These are phyloP conservation scores for Mercenaria mercenaria DNA, from an alignment of 1,140 invertebrate species.

Conservation along the genomic window DNA sequence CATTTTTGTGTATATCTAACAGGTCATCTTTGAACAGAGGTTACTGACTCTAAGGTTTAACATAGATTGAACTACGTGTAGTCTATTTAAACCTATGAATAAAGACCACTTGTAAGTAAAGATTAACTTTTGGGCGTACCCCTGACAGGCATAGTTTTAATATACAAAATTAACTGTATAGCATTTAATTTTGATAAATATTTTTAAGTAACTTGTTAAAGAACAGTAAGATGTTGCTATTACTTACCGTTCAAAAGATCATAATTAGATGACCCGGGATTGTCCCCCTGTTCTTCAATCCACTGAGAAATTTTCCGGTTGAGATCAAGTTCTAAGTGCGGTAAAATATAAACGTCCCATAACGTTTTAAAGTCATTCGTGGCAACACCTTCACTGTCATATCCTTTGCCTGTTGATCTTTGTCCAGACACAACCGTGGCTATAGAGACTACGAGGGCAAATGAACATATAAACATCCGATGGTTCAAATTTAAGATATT, in stretches of 20 bases:
- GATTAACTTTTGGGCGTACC: no score
- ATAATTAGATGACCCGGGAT: not conserved
- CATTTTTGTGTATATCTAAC: no score
- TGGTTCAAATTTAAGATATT: not conserved
- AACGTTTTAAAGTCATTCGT: not conserved
- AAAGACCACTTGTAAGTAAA: no score
- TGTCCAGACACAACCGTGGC: not conserved
- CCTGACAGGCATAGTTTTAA: no score
- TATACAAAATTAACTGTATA: no score
- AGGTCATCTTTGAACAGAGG: no score
- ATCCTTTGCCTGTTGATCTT: not conserved
- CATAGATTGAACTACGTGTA: no score
- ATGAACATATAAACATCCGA: constrained; percentile 15
- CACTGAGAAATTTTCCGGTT: not conserved
- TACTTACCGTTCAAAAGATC: not conserved
- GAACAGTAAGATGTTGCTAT: not conserved
- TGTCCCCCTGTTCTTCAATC: not conserved
- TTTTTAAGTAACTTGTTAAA: no score
- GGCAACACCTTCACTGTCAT: not conserved
- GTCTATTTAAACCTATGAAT: no score
- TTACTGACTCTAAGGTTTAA: no score
- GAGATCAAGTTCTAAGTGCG: not conserved
- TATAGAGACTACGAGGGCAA: not conserved
- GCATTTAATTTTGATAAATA: no score
- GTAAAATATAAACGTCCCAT: constrained; percentile 16